These are phyloP conservation scores for Drosophila eugracilis DNA, from an alignment of 1,140 invertebrate genomes.

Conservation along the genomic window DNA sequence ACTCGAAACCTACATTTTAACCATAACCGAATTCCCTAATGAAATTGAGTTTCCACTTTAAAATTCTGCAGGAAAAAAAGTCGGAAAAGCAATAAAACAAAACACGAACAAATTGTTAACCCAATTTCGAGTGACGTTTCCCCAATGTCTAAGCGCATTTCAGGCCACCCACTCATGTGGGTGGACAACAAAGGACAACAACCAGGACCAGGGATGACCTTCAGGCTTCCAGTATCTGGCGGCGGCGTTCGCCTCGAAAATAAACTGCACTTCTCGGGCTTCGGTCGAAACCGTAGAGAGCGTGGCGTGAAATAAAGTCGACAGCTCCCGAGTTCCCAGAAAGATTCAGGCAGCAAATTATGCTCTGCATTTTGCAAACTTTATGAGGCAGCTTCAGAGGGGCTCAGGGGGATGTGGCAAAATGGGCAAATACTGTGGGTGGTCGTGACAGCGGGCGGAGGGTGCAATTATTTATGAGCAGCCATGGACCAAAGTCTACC, in stretches of 20 bases:
- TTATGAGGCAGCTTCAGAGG: slow-evolving; percentile 28
- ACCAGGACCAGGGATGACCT: slow-evolving; percentile 20
- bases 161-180: slow-evolving; percentile 1
- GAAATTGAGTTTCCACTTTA: slow-evolving; percentile 25
- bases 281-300: slow-evolving; percentile 6
- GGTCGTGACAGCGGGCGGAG: slow-evolving; percentile 19
- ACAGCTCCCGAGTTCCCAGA: slow-evolving; percentile 29
- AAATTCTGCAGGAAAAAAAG: background rate
- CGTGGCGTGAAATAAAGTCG: slow-evolving; percentile 32
- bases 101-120: slow-evolving; percentile 54
- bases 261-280: slow-evolving; percentile 58
- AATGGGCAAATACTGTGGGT: background rate
- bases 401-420: background rate
- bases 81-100: slow-evolving; percentile 32
- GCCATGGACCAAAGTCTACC: slow-evolving; percentile 44
- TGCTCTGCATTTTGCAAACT: slow-evolving; percentile 67
- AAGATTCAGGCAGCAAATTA: slow-evolving; percentile 55
- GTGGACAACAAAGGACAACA: slow-evolving; percentile 17
- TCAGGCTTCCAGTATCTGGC: slow-evolving; percentile 15
- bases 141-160: slow-evolving; percentile 64
- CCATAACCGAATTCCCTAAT: slow-evolving; percentile 29
- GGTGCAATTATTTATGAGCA: slow-evolving; percentile 65
- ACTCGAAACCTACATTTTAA: background rate
- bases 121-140: slow-evolving; percentile 64
- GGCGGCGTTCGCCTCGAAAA: slow-evolving; percentile 31